phyloP scores from a whole-genome alignment of 2,113 vertebrate species.

The Excalfactoria chinensis region DNA sequence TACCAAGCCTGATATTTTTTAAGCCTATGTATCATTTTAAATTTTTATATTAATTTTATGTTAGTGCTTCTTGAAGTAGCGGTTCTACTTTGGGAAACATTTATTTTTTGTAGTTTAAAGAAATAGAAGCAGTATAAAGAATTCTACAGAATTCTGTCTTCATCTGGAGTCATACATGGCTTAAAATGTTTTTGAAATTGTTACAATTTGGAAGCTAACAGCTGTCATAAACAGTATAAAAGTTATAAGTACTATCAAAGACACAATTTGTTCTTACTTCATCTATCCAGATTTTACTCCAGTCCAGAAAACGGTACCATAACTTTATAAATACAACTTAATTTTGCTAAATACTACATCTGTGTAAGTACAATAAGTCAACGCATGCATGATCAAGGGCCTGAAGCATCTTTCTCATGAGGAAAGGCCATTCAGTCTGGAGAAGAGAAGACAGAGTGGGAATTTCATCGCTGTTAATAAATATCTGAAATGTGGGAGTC shows the following conservation, averaged over 20 bases:
- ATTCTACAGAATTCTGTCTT: not conserved
- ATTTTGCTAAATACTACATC: not conserved
- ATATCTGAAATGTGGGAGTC: no score
- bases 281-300: not conserved
- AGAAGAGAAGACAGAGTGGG: no score
- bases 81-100: not conserved
- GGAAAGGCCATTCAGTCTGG: no score
- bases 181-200: not conserved
- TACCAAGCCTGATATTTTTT: conserved; percentile 31
- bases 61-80: conserved; percentile 31
- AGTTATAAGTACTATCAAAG: not conserved
- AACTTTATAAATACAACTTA: not conserved
- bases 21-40: conserved; percentile 61
- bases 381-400: not conserved
- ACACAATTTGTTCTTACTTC: not conserved
- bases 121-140: not conserved
- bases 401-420: no score
- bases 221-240: not conserved
- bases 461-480: no score
- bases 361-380: not conserved
- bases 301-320: not conserved
- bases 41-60: conserved; percentile 53
- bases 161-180: not conserved
- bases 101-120: not conserved
- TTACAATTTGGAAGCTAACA: not conserved